A percentile compares a stretch with the other conserved stretches of the same genome.
Evolutionary conservation across 2,888 invertebrate species (phyloP).

Genomic region (Metacarcinus magister): DNA sequence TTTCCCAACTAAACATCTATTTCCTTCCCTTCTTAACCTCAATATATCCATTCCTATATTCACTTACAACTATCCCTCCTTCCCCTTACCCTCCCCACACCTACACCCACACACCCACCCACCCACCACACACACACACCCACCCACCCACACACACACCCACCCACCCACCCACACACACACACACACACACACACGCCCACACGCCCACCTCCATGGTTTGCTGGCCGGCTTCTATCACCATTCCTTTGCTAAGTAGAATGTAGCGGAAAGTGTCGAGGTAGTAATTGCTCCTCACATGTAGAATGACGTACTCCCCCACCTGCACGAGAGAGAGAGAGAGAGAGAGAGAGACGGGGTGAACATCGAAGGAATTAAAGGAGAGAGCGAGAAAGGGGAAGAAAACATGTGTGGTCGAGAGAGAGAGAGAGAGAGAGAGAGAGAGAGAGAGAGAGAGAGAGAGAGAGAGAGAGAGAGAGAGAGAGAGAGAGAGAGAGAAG

Average conservation of each 20-base stretch:
- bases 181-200: constrained; percentile 86
- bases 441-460: background rate
- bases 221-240: constrained; percentile 93
- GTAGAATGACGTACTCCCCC: constrained; percentile 97
- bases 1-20: no score
- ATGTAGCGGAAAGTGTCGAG: constrained; percentile 95
- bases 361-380: background rate
- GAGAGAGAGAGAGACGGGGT: no score
- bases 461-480: background rate
- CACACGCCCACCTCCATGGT: constrained; percentile 91
- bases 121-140: no score
- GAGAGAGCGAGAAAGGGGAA: background rate
- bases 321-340: constrained; percentile 87
- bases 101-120: no score
- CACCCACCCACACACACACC: background rate
- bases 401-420: background rate
- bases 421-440: no score
- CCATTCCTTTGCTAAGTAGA: constrained; percentile 96
- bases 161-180: background rate
- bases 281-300: constrained; percentile 95
- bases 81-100: no score
- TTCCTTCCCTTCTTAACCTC: no score
- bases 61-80: no score
- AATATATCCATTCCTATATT: no score
- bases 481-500: background rate